These are phyloP conservation scores for Ectemnius lituratus DNA, from an alignment of 2,888 invertebrate species.

Conservation along the genomic window DNA sequence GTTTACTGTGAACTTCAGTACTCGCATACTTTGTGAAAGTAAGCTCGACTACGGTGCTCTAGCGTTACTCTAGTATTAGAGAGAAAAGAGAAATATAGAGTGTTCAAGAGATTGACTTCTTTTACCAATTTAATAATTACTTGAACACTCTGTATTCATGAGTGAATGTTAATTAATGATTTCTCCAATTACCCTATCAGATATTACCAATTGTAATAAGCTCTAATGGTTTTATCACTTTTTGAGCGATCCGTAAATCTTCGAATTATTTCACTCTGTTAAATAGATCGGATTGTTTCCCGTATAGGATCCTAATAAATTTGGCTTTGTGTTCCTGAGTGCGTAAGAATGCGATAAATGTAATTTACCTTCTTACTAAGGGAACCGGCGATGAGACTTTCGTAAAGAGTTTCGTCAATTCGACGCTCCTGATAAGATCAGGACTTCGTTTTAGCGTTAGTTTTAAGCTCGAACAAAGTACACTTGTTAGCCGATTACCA, in stretches of 20 bases:
- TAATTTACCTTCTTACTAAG: slow-evolving; percentile 30
- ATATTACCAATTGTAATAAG: no score
- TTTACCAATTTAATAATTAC: no score
- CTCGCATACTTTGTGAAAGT: not conserved
- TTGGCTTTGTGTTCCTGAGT: not conserved
- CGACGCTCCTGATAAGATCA: slow-evolving; percentile 36
- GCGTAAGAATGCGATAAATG: slow-evolving; percentile 30
- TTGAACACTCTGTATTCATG: no score
- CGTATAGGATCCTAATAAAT: not conserved
- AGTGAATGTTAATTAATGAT: no score
- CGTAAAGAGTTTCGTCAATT: slow-evolving; percentile 10
- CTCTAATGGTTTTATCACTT: no score
- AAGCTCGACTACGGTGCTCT: slow-evolving; percentile 3
- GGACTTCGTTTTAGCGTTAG: slow-evolving; percentile 29
- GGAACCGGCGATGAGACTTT: not conserved
- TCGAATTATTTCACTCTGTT: no score
- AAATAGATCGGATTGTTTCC: no score
- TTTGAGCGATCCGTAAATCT: no score
- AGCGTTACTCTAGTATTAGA: not conserved
- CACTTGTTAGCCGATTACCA: slow-evolving; percentile 4
- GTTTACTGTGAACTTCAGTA: not conserved
- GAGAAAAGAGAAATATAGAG: not conserved
- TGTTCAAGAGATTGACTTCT: no score
- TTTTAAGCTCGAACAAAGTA: slow-evolving; percentile 25
- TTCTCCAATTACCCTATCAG: no score